A percentile compares a stretch with the other conserved stretches of the same genome.
These are phyloP conservation scores for Hippocampus mohnikei DNA, from an alignment of 2,113 vertebrate genomes.

Conservation along the genomic window DNA sequence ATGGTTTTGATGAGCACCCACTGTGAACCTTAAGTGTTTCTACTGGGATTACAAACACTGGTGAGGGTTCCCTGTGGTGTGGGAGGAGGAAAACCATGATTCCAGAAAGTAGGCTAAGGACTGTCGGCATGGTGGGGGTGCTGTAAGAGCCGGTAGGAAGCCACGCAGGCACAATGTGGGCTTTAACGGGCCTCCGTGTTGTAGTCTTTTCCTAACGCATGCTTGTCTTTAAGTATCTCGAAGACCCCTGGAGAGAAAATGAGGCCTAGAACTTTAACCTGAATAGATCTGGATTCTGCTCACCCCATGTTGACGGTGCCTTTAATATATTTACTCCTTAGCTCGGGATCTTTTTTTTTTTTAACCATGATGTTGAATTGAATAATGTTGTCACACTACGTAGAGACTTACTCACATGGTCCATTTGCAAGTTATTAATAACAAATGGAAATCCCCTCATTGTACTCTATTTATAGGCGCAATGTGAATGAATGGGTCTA, in stretches of 20 bases:
- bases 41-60: slow-evolving; percentile 98
- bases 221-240: slow-evolving; percentile 68
- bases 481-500: too few relatives aligned
- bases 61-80: slow-evolving; percentile 85
- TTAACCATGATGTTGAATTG: slow-evolving; percentile 1
- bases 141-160: slow-evolving; percentile 61
- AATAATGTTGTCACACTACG: slow-evolving; percentile 5
- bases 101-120: slow-evolving; percentile 66
- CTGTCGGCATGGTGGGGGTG: slow-evolving; percentile 69
- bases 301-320: slow-evolving; percentile 31
- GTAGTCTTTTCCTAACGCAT: slow-evolving; percentile 60
- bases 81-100: slow-evolving; percentile 74
- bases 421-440: neutral
- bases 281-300: slow-evolving; percentile 43
- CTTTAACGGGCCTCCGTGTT: slow-evolving; percentile 69
- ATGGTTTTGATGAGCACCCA: slow-evolving; percentile 99
- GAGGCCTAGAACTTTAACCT: slow-evolving; percentile 68
- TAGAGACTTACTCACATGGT: slow-evolving; percentile 6
- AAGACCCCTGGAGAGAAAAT: slow-evolving; percentile 56
- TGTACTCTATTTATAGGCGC: too few relatives aligned
- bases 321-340: slow-evolving; percentile 40
- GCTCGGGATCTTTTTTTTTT: slow-evolving; percentile 9
- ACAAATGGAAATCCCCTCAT: neutral
- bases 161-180: slow-evolving; percentile 65
- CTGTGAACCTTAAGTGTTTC: slow-evolving; percentile 99